Percentiles rank a stretch among this genome's conserved stretches.
Evolutionary conservation across 2,888 invertebrate species (phyloP).

Genomic region (Hypercompe scribonia): DNA sequence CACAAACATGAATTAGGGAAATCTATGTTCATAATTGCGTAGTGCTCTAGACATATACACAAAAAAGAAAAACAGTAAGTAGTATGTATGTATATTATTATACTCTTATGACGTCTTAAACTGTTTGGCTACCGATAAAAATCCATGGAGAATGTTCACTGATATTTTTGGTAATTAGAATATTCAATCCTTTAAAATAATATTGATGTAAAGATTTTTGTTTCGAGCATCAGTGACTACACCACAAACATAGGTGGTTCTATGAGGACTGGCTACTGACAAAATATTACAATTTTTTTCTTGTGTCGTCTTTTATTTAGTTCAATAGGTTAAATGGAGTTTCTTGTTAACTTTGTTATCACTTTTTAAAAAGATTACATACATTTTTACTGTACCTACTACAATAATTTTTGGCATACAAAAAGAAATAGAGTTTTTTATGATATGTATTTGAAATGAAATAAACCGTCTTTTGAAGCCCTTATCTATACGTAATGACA

Average conservation of each 20-base stretch:
- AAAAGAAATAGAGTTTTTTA: neutral
- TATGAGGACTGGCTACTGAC: neutral
- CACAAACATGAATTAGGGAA: neutral
- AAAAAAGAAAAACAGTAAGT: neutral
- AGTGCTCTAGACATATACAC: neutral
- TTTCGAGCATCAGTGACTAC: neutral
- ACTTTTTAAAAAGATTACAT: neutral
- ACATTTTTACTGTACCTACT: neutral
- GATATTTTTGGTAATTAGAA: neutral
- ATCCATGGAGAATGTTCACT: neutral
- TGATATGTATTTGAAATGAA: neutral
- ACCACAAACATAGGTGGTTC: neutral
- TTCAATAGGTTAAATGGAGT: neutral
- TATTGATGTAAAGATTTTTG: too few species aligned
- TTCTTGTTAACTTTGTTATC: neutral
- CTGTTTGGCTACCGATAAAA: neutral
- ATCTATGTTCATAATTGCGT: neutral
- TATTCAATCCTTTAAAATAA: too few species aligned
- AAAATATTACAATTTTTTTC: neutral
- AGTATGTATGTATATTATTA: too few species aligned
- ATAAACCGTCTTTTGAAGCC: neutral
- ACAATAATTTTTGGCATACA: neutral
- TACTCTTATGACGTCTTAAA: neutral
- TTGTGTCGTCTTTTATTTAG: neutral
- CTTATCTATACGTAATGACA: neutral